These are phyloP conservation scores for Hybognathus amarus DNA, from an alignment of 2,797 vertebrate genomes.

Conservation along the genomic window DNA sequence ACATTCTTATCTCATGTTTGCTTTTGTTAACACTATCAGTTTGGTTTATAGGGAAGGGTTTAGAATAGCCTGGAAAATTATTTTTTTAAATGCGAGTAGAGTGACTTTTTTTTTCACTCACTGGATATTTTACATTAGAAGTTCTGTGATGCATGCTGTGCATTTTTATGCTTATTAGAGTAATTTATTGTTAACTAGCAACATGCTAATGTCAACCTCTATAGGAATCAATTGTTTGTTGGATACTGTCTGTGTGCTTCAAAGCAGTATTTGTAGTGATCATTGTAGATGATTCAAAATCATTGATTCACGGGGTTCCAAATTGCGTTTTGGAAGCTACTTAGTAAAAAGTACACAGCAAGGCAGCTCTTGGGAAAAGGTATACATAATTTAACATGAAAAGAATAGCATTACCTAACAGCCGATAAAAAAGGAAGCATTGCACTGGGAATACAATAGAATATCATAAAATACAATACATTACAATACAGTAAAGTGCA, in stretches of 20 bases:
- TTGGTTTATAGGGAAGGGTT: background rate
- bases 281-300: background rate
- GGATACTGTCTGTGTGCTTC: background rate
- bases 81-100: background rate
- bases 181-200: background rate
- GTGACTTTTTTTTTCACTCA: background rate
- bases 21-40: background rate
- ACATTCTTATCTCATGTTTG: background rate
- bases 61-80: background rate
- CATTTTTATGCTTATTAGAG: background rate
- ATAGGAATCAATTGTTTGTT: background rate
- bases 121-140: background rate
- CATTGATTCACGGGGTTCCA: background rate
- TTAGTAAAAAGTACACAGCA: background rate
- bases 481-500: background rate
- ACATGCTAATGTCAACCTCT: background rate
- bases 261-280: background rate
- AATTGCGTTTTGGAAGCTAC: background rate
- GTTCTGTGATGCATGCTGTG: background rate
- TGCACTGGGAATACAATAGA: background rate
- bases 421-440: background rate
- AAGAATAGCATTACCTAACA: background rate
- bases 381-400: background rate
- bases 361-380: background rate
- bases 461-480: background rate